Conservation (phyloP, 2,888 invertebrate genomes). For the Lymantria monacha region DNA sequence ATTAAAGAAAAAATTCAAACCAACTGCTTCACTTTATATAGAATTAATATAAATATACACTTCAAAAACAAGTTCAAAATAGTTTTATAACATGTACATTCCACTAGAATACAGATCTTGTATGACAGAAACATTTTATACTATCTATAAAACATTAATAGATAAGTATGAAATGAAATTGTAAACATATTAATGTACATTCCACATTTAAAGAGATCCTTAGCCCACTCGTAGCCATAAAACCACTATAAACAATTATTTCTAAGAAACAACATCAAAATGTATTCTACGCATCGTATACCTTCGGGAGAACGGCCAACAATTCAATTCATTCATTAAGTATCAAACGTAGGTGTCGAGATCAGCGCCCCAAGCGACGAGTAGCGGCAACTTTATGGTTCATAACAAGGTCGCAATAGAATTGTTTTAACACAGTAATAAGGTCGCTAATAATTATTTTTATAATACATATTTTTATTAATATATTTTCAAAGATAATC, state of each 20-base stretch:
- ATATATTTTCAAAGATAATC: too few species aligned
- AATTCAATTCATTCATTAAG: slow-evolving; percentile 47
- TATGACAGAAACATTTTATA: slow-evolving; percentile 23
- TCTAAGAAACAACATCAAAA: slow-evolving; percentile 37
- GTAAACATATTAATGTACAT: neutral
- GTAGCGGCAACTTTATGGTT: slow-evolving; percentile 59
- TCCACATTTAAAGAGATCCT: slow-evolving; percentile 21
- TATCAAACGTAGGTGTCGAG: slow-evolving; percentile 34
- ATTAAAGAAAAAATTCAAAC: too few species aligned
- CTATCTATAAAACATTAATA: slow-evolving; percentile 10
- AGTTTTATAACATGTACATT: neutral
- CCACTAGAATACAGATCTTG: neutral
- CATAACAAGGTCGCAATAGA: slow-evolving; percentile 9
- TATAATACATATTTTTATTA: too few species aligned
- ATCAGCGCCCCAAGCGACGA: slow-evolving; percentile 62
- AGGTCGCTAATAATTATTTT: too few species aligned
- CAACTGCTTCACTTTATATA: too few species aligned
- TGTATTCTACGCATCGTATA: slow-evolving; percentile 22
- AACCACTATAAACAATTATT: slow-evolving; percentile 32
- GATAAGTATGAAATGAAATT: too few species aligned
- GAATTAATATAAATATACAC: neutral
- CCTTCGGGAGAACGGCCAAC: slow-evolving; percentile 36
- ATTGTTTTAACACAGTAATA: too few species aligned
- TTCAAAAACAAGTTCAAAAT: neutral
- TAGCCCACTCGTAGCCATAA: slow-evolving; percentile 26